Base-by-base conservation (phyloP, 1,140 invertebrate genomes). In the Globodera rostochiensis region DNA sequence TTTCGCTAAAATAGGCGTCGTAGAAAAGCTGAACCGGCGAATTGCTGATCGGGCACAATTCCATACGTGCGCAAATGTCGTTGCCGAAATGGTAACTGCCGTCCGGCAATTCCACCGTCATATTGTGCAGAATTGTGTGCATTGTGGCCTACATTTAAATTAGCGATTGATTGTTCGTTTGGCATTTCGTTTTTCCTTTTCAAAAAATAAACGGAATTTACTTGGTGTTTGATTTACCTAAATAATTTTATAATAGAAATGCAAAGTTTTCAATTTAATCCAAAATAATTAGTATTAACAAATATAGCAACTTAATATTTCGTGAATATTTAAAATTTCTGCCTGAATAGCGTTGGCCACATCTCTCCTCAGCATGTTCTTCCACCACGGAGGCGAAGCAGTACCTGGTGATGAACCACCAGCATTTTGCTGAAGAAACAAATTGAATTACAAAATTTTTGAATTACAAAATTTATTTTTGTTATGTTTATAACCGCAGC, bases 1-100 rank as follows among this genome's bases (percentile, higher is more conserved):
- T 87, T 82, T 89, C 85, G 75, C 87, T 89, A 74, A 85, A 88
- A 79, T 84, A 88, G 9, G 88, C 77, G 69, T 89, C 87, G 71
- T 84, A 87, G 74, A 88, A 88, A 46, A 89, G 83, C n/a, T 87
- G 83, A 47, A 88, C 86, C 21, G 85, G 80, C 13, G 85, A 81
- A 66, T 88, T 88, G 57, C 83, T 83, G 47, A 89, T 67, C 45
- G 84, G 81, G 66, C 88, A 88, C 5, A 87, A 79, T 6, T 57
- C 75, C 47, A 87, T 77, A 36, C 77, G 66, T 8, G 85, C 77
- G 73, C 88, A 88, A n/a, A 88, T 82, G 36, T 88, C 85, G 11
- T 80, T 84, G 19, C 87, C 88, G 70, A 89, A 89, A 78, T 89
- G 85, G 19, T 83, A 74, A 25, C 21, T 79, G 60, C 84, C 80